These are phyloP conservation scores for Caenorhabditis sinica DNA, from an alignment of 2,888 invertebrate genomes.

Conservation along the genomic window DNA sequence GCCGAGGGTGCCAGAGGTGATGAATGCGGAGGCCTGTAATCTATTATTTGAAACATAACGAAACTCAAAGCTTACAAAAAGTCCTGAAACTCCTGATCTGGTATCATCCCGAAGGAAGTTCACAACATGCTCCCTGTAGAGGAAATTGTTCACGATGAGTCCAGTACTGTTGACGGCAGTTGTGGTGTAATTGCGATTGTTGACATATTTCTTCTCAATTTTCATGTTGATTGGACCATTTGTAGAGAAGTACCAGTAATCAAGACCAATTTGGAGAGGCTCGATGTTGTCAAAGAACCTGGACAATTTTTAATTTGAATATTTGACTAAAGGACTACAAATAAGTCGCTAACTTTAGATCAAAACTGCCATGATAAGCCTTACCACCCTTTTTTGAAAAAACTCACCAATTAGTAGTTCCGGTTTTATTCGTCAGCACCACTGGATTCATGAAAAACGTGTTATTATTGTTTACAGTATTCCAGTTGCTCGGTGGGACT, in stretches of 20 bases:
- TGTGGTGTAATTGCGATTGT: background rate
- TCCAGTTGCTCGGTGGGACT: too few relatives aligned
- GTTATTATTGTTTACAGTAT: background rate
- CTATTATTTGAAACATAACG: background rate
- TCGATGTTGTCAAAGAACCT: slow-evolving; percentile 34
- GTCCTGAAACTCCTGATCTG: background rate
- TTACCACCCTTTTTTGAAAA: too few relatives aligned
- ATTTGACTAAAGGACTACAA: background rate
- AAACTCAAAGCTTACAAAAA: background rate
- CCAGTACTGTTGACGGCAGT: background rate
- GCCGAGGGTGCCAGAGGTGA: background rate
- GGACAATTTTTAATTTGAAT: background rate
- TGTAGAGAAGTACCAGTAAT: slow-evolving; percentile 8
- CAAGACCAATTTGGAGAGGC: slow-evolving; percentile 21
- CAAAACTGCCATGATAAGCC: too few relatives aligned
- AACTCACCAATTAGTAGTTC: too few relatives aligned
- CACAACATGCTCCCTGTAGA: background rate
- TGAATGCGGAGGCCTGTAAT: background rate
- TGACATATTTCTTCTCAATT: slow-evolving; percentile 2
- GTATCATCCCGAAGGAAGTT: background rate
- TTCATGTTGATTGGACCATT: background rate
- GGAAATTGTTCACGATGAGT: background rate
- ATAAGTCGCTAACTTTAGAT: too few relatives aligned
- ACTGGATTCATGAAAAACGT: slow-evolving; percentile 8
- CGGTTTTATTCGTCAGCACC: background rate